These are phyloP conservation scores for Megalonaias nervosa DNA, from an alignment of 1,140 invertebrate genomes.

Conservation along the genomic window DNA sequence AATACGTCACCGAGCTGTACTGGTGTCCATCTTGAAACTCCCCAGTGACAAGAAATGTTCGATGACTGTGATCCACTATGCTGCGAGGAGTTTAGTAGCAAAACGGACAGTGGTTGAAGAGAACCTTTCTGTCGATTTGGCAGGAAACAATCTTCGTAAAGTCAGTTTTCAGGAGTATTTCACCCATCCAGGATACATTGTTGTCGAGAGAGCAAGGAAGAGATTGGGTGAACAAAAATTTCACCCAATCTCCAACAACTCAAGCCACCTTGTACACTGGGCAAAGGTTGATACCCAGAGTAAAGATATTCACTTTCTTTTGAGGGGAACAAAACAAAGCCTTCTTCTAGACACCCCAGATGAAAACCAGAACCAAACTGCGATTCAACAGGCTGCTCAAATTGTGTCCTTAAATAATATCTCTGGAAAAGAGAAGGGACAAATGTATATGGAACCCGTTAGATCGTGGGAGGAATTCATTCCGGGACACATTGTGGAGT, in stretches of 20 bases:
- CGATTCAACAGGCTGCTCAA: too few relatives aligned
- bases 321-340: too few relatives aligned
- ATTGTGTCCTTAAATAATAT: too few relatives aligned
- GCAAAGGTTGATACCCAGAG: constrained; percentile 13
- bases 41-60: not conserved
- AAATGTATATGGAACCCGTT: constrained; percentile 3
- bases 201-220: constrained; percentile 17
- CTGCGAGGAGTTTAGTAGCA: constrained; percentile 2
- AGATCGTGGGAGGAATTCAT: constrained; percentile 17
- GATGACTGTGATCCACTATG: constrained; percentile 13
- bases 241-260: constrained; percentile 4
- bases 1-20: constrained; percentile 8
- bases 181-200: constrained; percentile 4
- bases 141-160: not conserved
- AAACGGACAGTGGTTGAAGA: constrained; percentile 22
- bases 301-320: too few relatives aligned
- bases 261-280: constrained; percentile 18
- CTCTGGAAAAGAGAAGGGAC: constrained; percentile 4
- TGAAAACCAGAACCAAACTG: too few relatives aligned
- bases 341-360: too few relatives aligned
- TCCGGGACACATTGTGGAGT: constrained; percentile 14
- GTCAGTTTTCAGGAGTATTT: constrained; percentile 1
- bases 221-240: constrained; percentile 17
- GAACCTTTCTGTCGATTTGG: constrained; percentile 6
- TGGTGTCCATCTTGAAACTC: constrained; percentile 5